Base-by-base conservation (phyloP, 2,888 invertebrate genomes). In the Acronicta leporina region DNA sequence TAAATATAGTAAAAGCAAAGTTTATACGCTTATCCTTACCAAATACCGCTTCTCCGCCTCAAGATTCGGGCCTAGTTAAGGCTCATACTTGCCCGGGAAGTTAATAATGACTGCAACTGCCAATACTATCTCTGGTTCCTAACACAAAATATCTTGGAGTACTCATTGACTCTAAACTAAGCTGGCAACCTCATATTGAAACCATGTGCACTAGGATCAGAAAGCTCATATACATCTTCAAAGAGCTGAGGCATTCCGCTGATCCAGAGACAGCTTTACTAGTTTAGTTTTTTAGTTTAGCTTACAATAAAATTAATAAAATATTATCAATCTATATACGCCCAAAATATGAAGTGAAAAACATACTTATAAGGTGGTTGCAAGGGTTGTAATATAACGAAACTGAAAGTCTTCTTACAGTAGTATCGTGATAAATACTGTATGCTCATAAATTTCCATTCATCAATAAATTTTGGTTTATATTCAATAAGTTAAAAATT, bases 211-310 rank as follows among this genome's bases (percentile, higher is more conserved):
- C 35, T 2, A 38, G 38, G 3, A 38, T 48, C 2, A 35, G 48
- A 4, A 48, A 48, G 20, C 7, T 48, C 6, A 48, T 48, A 10
- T 48, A 48, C 7, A 33, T 48, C 5, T 48, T 48, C 8, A 48
- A 38, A 7, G 33, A 48, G 6, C 48, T 48, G 4, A 15, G 42
- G 5, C 42, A 42, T 5, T 5, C n/a, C 1, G 40, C 40, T 14
- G 40, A 40, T 14, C 14, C 14, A 4, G 27, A 44, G 13, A 44
- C 44, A 2, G 8, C 6, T 5, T 25, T 27, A 2, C 44, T 44
- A 1, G 44, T 44, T n/a, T 44, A 44, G 5, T 25, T 25, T 5
- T 25, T 3, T 25, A 25, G 3, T 25, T 25, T 25, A 25, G 5
- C 5, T 25, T 25, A 25, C 25, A 25, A 25, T 25, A 25, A 25